Base-by-base conservation (phyloP, 1,140 invertebrate species). In the Episyrphus balteatus region DNA sequence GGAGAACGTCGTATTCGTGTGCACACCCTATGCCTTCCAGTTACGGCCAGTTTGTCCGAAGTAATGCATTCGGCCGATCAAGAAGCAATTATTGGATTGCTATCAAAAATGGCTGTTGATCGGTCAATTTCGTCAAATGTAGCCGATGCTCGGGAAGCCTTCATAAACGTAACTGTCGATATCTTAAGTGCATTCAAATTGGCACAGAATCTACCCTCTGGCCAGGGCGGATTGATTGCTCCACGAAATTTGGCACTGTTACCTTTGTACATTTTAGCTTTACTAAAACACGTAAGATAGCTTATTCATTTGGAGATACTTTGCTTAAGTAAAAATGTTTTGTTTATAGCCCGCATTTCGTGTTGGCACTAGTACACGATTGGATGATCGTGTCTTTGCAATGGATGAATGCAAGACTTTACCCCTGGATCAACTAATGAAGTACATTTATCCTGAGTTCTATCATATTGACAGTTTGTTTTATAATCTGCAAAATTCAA, bases 71-170 rank as follows among this genome's bases (percentile, higher is more conserved):
- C 84, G 11, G 95, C 94, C n/a, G 95, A 99, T 71, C 87, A 96
- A 59, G 86, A 97, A 64, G 90, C 90, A 43, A 93, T 99, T 50
- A 75, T 94, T 34, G 89, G 89, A 36, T 70, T 99, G 40, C 73
- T 98, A 18, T 80, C 87, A 1, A 98, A 98, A 80, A 98, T 98
- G 92, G 92, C 92, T 55, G 93, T 96, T 18, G 96, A 99, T 68
- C 77, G 92, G 43, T 91, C 88, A 49, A 73, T 87, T 49, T 77
- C 84, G 37, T 86, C 88, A 11, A 89, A 84, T 36, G 70, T 98
- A 55, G 78, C 81, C 5, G 95, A 99, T 72, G 95, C 95, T 5
- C 74, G 92, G 42, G 96, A 99, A 70, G 96, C 94, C 10, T 78
- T 99, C 47, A 88, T 96, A 37, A 98, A 97, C 73, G 93, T 92